Base-by-base conservation (phyloP, 2,797 vertebrate species). In the Clarias platycephalus region DNA sequence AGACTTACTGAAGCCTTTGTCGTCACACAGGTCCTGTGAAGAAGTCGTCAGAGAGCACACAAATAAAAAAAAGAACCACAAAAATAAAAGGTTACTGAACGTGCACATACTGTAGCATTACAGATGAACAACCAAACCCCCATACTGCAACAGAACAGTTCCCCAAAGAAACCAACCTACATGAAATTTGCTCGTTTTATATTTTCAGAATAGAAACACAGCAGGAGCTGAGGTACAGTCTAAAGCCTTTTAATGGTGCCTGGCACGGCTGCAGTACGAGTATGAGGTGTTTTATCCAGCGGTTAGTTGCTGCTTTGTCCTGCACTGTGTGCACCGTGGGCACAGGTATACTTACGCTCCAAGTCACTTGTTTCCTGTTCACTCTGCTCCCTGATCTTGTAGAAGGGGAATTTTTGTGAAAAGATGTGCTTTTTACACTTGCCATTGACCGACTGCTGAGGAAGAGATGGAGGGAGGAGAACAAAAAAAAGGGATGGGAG, bases 401-500 rank as follows among this genome's bases (percentile, higher is more conserved):
- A 97, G 97, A 99, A 99, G 93, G 96, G 96, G 94, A 99, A 99
- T 95, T 98, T 99, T 97, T 97, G 96, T 94, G 97, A 95, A 98
- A 99, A 98, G 95, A 97, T 95, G 96, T 95, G 96, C 96, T 97
- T 97, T 97, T 95, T 97, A 97, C 95, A 96, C 96, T 97, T 97
- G 96, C 97, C 96, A 97, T 96, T 97, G 96, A 97, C 92, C 94
- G 96, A 97, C 95, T 97, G 96, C 96, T 97, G 97, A 96, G 95
- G 95, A 96, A 95, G 95, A 97, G 93, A 86, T 57, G 87, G 84
- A 84, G 95, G 92, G 94, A 94, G 93, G 84, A 81, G 82, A 81
- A 87, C 88, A 89, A 90, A 80, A 76, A 87, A 82, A 88, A 85
- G 80, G 37, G 26, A 85, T 83, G 82, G 75, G 87, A 94, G 95